Evolutionary conservation across 1,140 invertebrate genomes (phyloP), one percentile per base, ranked within the genome.

Genomic region (Drosophila orosa): DNA sequence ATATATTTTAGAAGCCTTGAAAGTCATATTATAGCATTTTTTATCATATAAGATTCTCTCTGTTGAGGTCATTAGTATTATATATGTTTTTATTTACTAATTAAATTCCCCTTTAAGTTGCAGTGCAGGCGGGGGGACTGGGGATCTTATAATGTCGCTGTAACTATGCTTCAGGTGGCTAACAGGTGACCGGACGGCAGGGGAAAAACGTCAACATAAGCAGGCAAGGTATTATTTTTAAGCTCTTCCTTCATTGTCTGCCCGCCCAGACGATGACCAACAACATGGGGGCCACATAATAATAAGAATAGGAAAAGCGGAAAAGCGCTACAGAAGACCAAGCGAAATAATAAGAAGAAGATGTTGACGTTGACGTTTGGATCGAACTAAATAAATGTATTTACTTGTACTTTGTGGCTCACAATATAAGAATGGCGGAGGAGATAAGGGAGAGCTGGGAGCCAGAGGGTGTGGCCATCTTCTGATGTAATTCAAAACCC

Each of bases 301-400:
- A 54, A 48, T 62, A 47, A 50, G n/a, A 9, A 31, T 31, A 29
- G 44, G 35, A 24, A 54, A 55, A 33, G 48, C 24, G 45, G 31
- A 9, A 31, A 50, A 50, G 7, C 12, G 37, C 54, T 29, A 27
- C 12, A 19, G 27, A 50, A 45, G 25, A 17, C 12, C 7, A 35
- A 44, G 68, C n/a, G 22, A 29, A 52, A 35, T 31, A 24, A 17
- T 39, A 42, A 56, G 52, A 60, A 52, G 57, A 59, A 65, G 79
- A 78, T 58, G 79, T 78, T 69, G 75, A 71, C 66, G 75, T 66
- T 85, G 73, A 84, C 48, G 76, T 76, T 71, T 66, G 80, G 83
- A 86, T 86, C 82, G 82, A 86, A 86, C 83, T 86, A 87, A 87
- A 87, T 86, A 87, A 87, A 86, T 87, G 75, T 86, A 87, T 82